A percentile compares a stretch with the other conserved stretches of the same genome.
phyloP scores from a whole-genome alignment of 2,113 vertebrate species.

The Mohoua ochrocephala region DNA sequence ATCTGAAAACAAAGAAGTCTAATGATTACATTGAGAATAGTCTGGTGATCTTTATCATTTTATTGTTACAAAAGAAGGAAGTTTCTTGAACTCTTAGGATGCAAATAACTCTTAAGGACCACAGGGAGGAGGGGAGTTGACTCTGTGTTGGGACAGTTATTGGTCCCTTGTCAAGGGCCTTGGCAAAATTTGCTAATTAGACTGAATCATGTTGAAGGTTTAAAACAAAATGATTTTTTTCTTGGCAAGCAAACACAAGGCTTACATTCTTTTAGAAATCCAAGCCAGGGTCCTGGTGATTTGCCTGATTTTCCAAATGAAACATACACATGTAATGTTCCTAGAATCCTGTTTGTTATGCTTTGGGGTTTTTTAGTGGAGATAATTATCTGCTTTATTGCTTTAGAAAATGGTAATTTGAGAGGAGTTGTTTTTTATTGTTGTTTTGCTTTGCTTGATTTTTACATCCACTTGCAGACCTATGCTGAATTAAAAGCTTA shows the following conservation, averaged over 20 bases:
- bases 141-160: neutral
- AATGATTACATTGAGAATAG: neutral
- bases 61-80: slow-evolving; percentile 5
- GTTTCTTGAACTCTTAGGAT: neutral
- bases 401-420: neutral
- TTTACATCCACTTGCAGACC: neutral
- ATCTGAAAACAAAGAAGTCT: neutral
- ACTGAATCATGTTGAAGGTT: neutral
- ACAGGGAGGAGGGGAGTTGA: neutral
- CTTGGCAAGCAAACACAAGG: neutral
- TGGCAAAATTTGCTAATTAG: neutral
- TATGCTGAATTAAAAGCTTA: neutral
- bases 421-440: neutral
- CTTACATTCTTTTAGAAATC: neutral
- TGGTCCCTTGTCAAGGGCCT: neutral
- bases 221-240: neutral
- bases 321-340: neutral
- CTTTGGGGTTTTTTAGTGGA: neutral
- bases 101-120: neutral
- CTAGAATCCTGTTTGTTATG: neutral
- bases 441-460: neutral
- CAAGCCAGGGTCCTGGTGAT: neutral
- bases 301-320: neutral
- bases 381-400: neutral
- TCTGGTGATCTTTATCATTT: neutral